Percentiles rank a stretch among this genome's conserved stretches.
Conservation (phyloP, 2,888 invertebrate genomes). For the Phlogophora meticulosa region DNA sequence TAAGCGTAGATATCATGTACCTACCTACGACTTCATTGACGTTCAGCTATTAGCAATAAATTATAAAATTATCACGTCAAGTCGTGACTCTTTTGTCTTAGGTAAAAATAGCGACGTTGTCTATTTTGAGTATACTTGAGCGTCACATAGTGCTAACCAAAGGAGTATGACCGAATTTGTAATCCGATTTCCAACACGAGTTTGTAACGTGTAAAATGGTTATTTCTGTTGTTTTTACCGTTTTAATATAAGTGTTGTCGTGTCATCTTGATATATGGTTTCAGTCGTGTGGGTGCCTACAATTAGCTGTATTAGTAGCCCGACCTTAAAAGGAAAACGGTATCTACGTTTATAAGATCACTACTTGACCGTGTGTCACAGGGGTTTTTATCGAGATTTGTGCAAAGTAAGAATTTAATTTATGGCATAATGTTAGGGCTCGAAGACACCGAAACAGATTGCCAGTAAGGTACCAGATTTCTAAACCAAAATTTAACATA, state of each 20-base stretch:
- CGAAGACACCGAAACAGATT: no score
- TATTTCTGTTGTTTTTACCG: constrained; percentile 53
- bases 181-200: constrained; percentile 59
- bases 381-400: no score
- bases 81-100: constrained; percentile 60
- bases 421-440: no score
- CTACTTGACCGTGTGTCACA: no score
- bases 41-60: constrained; percentile 36
- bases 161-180: constrained; percentile 65
- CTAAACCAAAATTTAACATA: no score
- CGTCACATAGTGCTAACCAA: constrained; percentile 63
- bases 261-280: neutral
- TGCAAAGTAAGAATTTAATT: no score
- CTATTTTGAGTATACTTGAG: constrained; percentile 65
- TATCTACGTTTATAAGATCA: no score
- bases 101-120: constrained; percentile 68
- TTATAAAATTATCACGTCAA: constrained; percentile 60
- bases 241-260: constrained; percentile 5
- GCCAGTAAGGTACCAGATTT: no score
- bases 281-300: no score
- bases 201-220: constrained; percentile 62
- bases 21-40: constrained; percentile 58
- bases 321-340: no score
- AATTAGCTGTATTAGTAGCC: no score
- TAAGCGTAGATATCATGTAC: no score